phyloP scores from a whole-genome alignment of 1,140 invertebrate genomes.

The Mesaphorura yosii region DNA sequence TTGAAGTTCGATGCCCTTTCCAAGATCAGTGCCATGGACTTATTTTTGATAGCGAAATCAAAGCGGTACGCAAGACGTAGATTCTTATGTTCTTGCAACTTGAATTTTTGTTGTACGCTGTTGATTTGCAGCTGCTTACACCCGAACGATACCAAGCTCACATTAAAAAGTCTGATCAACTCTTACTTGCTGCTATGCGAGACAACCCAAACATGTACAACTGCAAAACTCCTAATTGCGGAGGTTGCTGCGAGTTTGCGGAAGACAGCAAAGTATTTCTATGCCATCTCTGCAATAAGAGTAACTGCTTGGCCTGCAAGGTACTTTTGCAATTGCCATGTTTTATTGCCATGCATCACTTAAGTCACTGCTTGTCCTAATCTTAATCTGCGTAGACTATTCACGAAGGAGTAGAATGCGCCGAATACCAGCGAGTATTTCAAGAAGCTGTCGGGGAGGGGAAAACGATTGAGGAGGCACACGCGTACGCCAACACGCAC shows the following conservation, averaged over 20 bases:
- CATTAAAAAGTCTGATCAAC: background rate
- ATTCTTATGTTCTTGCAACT: background rate
- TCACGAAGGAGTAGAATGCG: background rate
- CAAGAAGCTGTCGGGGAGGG: background rate
- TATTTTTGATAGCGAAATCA: background rate
- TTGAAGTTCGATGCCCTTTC: background rate
- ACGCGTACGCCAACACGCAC: background rate
- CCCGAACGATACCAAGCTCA: background rate
- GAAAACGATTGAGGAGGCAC: background rate
- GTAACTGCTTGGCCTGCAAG: slow-evolving; percentile 3
- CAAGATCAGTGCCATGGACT: background rate
- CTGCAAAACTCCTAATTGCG: background rate
- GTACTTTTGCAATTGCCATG: background rate
- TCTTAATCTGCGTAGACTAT: background rate
- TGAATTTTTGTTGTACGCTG: background rate
- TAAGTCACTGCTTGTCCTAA: no score
- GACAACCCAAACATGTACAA: no score
- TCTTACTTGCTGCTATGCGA: background rate
- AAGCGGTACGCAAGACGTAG: background rate
- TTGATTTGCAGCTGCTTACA: background rate
- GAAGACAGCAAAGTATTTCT: background rate
- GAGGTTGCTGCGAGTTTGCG: background rate
- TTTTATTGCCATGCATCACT: background rate
- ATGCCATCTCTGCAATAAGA: slow-evolving; percentile 3
- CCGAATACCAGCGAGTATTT: background rate